Percentiles rank a stretch among this genome's conserved stretches.
phyloP scores from a whole-genome alignment of 2,113 vertebrate species.

The Entelurus aequoreus region DNA sequence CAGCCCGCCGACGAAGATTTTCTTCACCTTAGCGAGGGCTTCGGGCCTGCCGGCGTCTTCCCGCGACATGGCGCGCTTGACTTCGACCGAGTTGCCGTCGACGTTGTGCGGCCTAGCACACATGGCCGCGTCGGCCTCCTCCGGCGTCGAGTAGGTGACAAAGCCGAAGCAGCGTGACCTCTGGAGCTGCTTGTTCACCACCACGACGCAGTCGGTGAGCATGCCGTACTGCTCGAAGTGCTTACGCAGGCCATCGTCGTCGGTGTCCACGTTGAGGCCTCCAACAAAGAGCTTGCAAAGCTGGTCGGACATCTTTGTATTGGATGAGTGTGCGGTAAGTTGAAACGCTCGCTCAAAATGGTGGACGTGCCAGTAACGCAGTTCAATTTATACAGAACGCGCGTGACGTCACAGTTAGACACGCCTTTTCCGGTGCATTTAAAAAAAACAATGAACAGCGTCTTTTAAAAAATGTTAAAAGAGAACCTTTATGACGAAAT shows the following conservation, averaged over 20 bases:
- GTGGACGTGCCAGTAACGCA: slow-evolving; percentile 6
- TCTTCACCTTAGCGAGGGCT: slow-evolving; percentile 93
- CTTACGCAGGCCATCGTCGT: slow-evolving; percentile 87
- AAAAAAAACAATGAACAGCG: background rate
- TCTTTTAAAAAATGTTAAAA: background rate
- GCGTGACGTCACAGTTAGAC: slow-evolving; percentile 7
- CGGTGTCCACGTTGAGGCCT: slow-evolving; percentile 92
- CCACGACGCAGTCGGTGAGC: slow-evolving; percentile 67
- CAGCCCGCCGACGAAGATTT: slow-evolving; percentile 91
- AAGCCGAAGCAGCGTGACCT: slow-evolving; percentile 90
- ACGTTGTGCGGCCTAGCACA: slow-evolving; percentile 86
- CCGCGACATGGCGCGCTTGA: slow-evolving; percentile 90
- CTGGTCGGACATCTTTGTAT: slow-evolving; percentile 81
- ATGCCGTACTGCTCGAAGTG: slow-evolving; percentile 90
- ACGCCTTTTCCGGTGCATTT: slow-evolving; percentile 34
- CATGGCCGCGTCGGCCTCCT: slow-evolving; percentile 93
- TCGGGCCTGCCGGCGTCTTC: slow-evolving; percentile 90
- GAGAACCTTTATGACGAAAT: background rate
- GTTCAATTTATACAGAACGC: slow-evolving; percentile 22
- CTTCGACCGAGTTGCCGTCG: slow-evolving; percentile 88
- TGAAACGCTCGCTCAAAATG: slow-evolving; percentile 33
- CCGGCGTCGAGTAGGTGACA: slow-evolving; percentile 87
- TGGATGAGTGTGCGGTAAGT: accelerated
- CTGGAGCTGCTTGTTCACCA: slow-evolving; percentile 71
- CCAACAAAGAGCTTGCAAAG: slow-evolving; percentile 96